Evolutionary conservation across 2,888 invertebrate species (phyloP).

Genomic region (Lithosia quadra): DNA sequence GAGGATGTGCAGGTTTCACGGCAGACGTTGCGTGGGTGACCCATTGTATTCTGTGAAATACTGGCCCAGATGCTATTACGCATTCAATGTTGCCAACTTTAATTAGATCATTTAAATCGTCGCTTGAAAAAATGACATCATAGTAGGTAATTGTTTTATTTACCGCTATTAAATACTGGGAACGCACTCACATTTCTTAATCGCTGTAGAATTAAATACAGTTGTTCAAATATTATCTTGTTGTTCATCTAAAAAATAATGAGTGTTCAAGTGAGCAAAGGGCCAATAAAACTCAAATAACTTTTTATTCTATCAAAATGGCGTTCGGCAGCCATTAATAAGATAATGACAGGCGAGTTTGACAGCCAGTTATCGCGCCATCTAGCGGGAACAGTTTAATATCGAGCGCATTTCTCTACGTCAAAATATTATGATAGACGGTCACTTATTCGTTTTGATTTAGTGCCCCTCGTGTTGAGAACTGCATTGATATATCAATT

Average conservation of each 20-base stretch:
- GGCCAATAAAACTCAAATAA: slow-evolving; percentile 72
- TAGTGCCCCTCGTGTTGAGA: slow-evolving; percentile 79
- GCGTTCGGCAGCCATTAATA: slow-evolving; percentile 77
- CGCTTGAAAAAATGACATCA: slow-evolving; percentile 49
- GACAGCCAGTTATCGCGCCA: slow-evolving; percentile 85
- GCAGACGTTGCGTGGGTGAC: slow-evolving; percentile 82
- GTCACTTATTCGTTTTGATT: slow-evolving; percentile 78
- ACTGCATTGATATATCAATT: slow-evolving; percentile 86
- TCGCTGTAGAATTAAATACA: not conserved
- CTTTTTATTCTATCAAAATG: slow-evolving; percentile 75
- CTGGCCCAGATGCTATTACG: slow-evolving; percentile 71
- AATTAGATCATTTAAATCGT: slow-evolving; percentile 68
- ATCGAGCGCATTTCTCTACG: slow-evolving; percentile 79
- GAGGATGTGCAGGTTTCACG: slow-evolving; percentile 69
- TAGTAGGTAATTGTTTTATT: slow-evolving; percentile 25
- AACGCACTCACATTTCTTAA: not conserved
- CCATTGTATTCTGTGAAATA: slow-evolving; percentile 79
- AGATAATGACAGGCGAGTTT: slow-evolving; percentile 83
- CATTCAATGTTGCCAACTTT: slow-evolving; percentile 66
- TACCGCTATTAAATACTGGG: not conserved
- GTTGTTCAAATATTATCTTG: slow-evolving; percentile 2
- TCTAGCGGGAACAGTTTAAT: slow-evolving; percentile 83
- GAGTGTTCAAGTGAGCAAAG: slow-evolving; percentile 48
- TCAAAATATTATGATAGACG: slow-evolving; percentile 84
- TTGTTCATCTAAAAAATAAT: slow-evolving; percentile 36